A percentile compares a stretch with the other conserved stretches of the same genome.
phyloP scores from a whole-genome alignment of 2,113 vertebrate species.

The Neopipo cinnamomea region DNA sequence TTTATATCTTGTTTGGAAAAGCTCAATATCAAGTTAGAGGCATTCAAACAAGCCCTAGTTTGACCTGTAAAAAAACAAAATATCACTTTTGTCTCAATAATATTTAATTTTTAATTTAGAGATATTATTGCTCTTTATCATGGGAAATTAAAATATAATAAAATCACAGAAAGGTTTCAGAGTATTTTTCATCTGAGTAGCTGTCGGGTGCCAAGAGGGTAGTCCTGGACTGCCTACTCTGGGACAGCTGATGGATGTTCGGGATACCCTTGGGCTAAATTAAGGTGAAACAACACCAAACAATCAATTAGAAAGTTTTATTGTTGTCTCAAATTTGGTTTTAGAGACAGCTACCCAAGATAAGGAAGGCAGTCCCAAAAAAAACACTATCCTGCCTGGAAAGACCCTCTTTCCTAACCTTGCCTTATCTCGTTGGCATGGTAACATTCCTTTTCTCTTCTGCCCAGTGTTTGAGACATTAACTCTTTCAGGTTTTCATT shows the following conservation, averaged over 20 bases:
- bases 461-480: neutral
- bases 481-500: neutral
- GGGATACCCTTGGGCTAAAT: neutral
- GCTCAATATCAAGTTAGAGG: neutral
- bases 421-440: fast-evolving
- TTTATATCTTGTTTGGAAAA: neutral
- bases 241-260: neutral
- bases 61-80: neutral
- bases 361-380: neutral
- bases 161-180: neutral
- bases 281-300: neutral
- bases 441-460: neutral
- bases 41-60: neutral
- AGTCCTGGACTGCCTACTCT: neutral
- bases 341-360: neutral
- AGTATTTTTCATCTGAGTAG: neutral
- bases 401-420: neutral
- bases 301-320: neutral
- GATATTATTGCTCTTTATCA: neutral
- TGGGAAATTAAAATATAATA: neutral
- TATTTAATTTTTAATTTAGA: neutral
- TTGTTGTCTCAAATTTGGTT: neutral
- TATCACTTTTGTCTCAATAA: neutral
- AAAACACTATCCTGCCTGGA: fast-evolving
- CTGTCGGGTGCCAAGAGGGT: fast-evolving